phyloP scores from a whole-genome alignment of 2,113 vertebrate species.

The Epinephelus moara region DNA sequence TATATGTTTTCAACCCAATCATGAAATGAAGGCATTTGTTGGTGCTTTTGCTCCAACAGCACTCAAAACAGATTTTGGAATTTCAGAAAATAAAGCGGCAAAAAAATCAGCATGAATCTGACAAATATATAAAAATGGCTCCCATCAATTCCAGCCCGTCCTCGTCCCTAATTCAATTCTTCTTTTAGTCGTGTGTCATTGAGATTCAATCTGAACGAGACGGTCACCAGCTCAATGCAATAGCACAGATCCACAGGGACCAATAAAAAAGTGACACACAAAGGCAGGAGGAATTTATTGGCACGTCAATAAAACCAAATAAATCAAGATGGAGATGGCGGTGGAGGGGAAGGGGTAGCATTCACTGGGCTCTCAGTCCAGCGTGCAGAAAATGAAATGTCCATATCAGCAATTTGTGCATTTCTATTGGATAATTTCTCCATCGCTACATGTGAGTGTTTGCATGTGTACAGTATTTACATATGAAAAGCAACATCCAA shows the following conservation, averaged over 20 bases:
- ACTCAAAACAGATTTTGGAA: neutral
- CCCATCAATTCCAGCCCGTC: constrained; percentile 7
- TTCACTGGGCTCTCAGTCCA: neutral
- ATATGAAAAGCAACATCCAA: neutral
- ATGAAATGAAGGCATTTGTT: neutral
- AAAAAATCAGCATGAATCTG: neutral
- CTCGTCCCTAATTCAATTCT: constrained; percentile 41
- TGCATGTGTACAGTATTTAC: neutral
- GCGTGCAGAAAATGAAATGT: neutral
- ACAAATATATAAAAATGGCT: constrained; percentile 11
- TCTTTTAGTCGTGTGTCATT: constrained; percentile 42
- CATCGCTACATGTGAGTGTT: neutral
- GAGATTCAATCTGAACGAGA: constrained; percentile 39
- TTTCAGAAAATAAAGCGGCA: neutral
- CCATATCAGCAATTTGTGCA: neutral
- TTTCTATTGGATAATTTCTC: neutral
- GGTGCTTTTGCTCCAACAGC: neutral
- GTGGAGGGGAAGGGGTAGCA: neutral
- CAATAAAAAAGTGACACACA: constrained; percentile 55
- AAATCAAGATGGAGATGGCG: constrained; percentile 46
- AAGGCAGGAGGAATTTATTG: constrained; percentile 59
- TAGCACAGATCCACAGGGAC: constrained; percentile 44
- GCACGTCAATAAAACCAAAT: constrained; percentile 56
- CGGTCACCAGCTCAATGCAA: constrained; percentile 36
- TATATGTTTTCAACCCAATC: neutral